Conservation (phyloP, 2,113 vertebrate genomes). For the Noctilio leporinus region DNA sequence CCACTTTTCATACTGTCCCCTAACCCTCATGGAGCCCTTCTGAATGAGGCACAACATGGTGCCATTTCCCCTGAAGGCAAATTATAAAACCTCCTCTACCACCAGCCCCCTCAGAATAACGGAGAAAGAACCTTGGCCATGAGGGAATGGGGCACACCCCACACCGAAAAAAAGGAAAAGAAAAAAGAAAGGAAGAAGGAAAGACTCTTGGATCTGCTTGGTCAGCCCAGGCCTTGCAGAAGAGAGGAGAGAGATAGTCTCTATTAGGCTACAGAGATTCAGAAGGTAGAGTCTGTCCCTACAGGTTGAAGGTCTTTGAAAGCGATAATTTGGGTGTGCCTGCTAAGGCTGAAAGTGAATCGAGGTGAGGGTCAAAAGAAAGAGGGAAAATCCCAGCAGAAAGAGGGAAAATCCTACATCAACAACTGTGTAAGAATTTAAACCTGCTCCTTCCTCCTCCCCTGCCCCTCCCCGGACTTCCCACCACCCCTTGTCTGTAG, state of each 20-base stretch:
- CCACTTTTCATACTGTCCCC: neutral
- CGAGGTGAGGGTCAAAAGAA: neutral
- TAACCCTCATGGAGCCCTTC: neutral
- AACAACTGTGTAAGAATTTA: neutral
- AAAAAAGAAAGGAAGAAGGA: neutral
- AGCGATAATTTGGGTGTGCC: no score
- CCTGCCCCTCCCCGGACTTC: fast-evolving
- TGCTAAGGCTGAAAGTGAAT: neutral
- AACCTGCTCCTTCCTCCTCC: neutral
- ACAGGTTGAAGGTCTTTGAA: neutral
- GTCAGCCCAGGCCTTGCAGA: neutral
- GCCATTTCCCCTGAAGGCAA: neutral
- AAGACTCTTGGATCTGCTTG: neutral
- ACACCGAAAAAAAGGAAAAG: neutral
- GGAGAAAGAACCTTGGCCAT: neutral
- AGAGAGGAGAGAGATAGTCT: neutral
- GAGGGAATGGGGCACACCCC: neutral
- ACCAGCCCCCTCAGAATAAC: neutral
- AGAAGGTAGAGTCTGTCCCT: neutral
- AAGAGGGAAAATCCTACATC: neutral
- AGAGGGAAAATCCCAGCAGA: neutral
- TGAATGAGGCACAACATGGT: neutral
- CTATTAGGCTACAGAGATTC: neutral
- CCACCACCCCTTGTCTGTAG: fast-evolving
- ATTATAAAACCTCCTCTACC: neutral